These are phyloP conservation scores for Myoxocephalus aenaeus DNA, from an alignment of 2,797 vertebrate genomes.

Conservation along the genomic window DNA sequence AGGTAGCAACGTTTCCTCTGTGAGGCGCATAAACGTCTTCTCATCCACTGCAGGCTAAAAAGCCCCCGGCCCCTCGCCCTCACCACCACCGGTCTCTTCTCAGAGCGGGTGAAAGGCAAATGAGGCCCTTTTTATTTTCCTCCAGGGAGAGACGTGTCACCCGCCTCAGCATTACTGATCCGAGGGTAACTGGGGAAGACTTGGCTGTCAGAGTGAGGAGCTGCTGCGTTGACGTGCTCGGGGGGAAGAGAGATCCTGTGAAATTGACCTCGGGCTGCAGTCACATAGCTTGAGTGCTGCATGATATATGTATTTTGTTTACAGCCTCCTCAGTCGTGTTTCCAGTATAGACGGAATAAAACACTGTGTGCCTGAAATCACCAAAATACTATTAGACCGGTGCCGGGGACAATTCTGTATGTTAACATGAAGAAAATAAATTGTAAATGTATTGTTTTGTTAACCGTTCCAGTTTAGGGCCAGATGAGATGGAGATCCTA, in stretches of 20 bases:
- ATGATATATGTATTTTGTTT: constrained; percentile 37
- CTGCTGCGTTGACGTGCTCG: constrained; percentile 9
- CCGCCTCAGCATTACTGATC: constrained; percentile 48
- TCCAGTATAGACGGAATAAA: neutral
- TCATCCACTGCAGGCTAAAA: constrained; percentile 11
- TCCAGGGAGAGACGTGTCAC: constrained; percentile 46
- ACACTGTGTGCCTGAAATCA: neutral
- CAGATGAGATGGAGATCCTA: constrained; percentile 90
- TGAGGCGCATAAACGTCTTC: constrained; percentile 28
- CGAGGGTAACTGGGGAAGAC: constrained; percentile 64
- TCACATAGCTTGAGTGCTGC: constrained; percentile 20
- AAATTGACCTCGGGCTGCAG: constrained; percentile 43
- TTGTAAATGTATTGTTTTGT: constrained; percentile 11
- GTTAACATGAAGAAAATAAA: neutral
- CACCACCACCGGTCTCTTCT: constrained; percentile 13
- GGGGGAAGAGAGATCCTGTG: constrained; percentile 19
- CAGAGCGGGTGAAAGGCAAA: constrained; percentile 29
- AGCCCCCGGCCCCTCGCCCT: neutral
- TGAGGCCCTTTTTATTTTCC: constrained; percentile 27
- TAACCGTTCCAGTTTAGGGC: constrained; percentile 85
- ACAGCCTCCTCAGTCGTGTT: neutral
- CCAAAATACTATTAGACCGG: neutral
- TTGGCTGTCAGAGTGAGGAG: constrained; percentile 50
- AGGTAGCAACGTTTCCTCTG: constrained; percentile 3
- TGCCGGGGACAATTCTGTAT: neutral